phyloP scores from a whole-genome alignment of 2,888 invertebrate genomes.

The Nomada ferruginata region DNA sequence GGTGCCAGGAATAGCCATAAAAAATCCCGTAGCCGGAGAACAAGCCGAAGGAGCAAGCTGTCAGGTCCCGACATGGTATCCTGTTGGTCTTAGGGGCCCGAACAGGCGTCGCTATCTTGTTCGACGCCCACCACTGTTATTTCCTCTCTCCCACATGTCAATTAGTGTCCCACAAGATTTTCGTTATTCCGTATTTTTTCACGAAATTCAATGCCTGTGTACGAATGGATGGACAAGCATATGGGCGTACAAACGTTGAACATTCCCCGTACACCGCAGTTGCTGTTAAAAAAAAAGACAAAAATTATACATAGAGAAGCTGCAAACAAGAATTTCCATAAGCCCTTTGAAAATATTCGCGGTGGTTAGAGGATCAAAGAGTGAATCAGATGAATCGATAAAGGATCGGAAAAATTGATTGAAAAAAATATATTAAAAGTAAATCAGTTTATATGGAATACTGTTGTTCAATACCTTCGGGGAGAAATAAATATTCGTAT shows the following conservation, averaged over 20 bases:
- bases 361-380: neutral
- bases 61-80: constrained; percentile 17
- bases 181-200: constrained; percentile 24
- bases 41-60: neutral
- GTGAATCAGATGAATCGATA: too few species aligned
- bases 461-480: too few species aligned
- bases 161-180: constrained; percentile 51
- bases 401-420: too few species aligned
- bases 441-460: too few species aligned
- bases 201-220: constrained; percentile 5
- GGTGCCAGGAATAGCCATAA: neutral
- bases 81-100: constrained; percentile 42
- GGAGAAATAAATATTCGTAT: too few species aligned
- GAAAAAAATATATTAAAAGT: too few species aligned
- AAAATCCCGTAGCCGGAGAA: neutral
- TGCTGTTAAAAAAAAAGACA: neutral
- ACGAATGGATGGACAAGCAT: neutral
- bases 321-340: neutral
- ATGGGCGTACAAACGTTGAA: constrained; percentile 6
- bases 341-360: neutral
- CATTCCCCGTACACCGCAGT: neutral
- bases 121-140: constrained; percentile 38
- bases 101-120: constrained; percentile 30
- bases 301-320: neutral
- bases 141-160: constrained; percentile 54